Base-by-base conservation (phyloP, 2,113 vertebrate genomes). In the Nansenia antarctica region DNA sequence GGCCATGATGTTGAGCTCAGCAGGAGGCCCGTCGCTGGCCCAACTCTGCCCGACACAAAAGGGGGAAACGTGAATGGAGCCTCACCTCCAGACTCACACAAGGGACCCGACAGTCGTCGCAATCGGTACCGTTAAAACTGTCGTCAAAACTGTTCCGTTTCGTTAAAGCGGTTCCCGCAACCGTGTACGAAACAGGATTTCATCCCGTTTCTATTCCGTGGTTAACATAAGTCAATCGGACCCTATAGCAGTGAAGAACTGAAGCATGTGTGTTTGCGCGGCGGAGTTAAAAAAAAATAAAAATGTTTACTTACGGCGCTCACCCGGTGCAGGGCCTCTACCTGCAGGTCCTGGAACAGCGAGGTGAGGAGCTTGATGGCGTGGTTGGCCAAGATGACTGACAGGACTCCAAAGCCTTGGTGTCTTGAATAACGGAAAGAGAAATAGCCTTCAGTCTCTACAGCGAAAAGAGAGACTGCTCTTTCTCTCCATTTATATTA, bases 301-400 rank as follows among this genome's bases (percentile, higher is more conserved):
- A n/a, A 7, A 6, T 3, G 9, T 53, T 60, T 20, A 60, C 58
- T 60, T 14, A 60, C 58, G 9, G 31, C 29, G 62, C 86, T 79
- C 75, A 98, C 98, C 91, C 97, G 92, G 80, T 99, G 95, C 64
- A 98, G 82, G 0, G 98, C 96, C 69, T 99, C 97, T 49, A 99
- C 96, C 70, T 99, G 98, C 64, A 99, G 88, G 83, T 99, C 98
- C 82, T 99, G 96, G 85, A 99, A 99, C 32, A 99, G 94, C 0
- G 96, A 98, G 0, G 95, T 95, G 60, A 99, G 87, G 70, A 99
- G 86, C 73, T 95, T 98, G 87, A 99, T 96, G 31, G 97, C 94
- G 9, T 99, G 96, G 83, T 99, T 99, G 67, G 97, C 98, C 79
- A 99, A 54, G 72, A 99, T 95, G 26, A 99, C 98, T 0, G 97